Evolutionary conservation across 2,888 invertebrate genomes (phyloP), one percentile per base, ranked within the genome.

Genomic region (Agrotis puta): DNA sequence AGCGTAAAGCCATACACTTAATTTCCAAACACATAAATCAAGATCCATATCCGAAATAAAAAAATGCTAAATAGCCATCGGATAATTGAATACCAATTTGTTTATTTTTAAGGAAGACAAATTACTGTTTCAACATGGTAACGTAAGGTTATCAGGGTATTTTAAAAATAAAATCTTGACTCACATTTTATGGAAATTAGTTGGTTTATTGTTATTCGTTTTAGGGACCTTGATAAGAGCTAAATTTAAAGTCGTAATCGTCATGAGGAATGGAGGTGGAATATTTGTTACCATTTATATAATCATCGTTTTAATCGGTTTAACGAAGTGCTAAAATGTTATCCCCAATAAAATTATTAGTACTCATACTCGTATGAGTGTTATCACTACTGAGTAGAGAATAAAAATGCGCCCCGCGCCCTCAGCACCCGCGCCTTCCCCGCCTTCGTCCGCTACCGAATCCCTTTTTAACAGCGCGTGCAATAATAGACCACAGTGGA

Each of bases 61-160:
- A n/a, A 51, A 64, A 54, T 39, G 45, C 66, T 51, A 51, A 64
- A 57, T 54, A 63, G 64, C n/a, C 51, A 64, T 57, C 54, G 54
- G 56, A 62, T 77, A 64, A 77, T 76, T 82, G 64, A 66, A 66
- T 63, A 76, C 54, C 58, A 76, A 81, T 81, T 73, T 76, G 74
- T 79, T 79, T 69, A 74, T 79, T 73, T 81, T 77, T 75, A 75
- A 56, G 72, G 66, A 64, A 75, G 77, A 75, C 74, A 80, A 85
- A 80, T 77, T 67, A 77, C 39, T 65, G 54, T 64, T 64, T 67
- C 57, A 33, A 72, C 74, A 78, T 77, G 73, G 82, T 59, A 64
- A 64, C 50, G 2, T 70, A 68, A 85, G 77, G 84, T 50, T 76
- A 57, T 58, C 68, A 22, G 43, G 27, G 43, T 61, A 50, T 77